A percentile compares a stretch with the other conserved stretches of the same genome.
phyloP scores from a whole-genome alignment of 2,113 vertebrate genomes.

The Elaphurus davidianus region DNA sequence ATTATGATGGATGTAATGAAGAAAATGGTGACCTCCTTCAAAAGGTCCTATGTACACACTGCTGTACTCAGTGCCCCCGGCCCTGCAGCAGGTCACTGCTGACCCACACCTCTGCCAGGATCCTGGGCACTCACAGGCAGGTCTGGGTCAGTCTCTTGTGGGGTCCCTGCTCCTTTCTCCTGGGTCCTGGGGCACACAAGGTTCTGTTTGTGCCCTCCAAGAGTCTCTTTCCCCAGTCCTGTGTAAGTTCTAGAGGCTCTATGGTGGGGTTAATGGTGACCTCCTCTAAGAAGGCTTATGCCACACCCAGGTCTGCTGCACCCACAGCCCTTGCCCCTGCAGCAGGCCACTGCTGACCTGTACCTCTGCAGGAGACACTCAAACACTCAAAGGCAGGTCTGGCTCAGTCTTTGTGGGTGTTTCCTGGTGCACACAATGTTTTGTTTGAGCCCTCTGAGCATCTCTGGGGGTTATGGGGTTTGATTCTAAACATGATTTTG shows the following conservation, averaged over 20 bases:
- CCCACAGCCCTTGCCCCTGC: background rate
- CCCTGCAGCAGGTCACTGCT: background rate
- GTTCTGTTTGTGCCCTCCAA: background rate
- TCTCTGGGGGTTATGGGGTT: background rate
- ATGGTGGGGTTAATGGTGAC: background rate
- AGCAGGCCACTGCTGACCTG: background rate
- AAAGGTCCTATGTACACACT: background rate
- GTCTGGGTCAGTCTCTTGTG: background rate
- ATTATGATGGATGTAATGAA: background rate
- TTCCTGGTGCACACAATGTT: background rate
- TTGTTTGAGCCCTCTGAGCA: background rate
- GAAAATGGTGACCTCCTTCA: background rate
- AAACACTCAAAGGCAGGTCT: background rate
- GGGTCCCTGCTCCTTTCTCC: background rate
- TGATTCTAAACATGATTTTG: background rate
- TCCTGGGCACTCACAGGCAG: background rate
- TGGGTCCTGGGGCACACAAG: background rate
- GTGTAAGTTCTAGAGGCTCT: background rate
- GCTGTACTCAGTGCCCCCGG: background rate
- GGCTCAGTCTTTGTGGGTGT: background rate
- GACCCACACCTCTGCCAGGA: background rate
- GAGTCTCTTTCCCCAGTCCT: background rate
- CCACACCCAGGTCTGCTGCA: background rate
- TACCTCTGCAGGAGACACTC: background rate
- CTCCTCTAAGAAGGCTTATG: background rate